Conservation (phyloP, 2,797 vertebrate genomes). For the Tarsius wallacei region DNA sequence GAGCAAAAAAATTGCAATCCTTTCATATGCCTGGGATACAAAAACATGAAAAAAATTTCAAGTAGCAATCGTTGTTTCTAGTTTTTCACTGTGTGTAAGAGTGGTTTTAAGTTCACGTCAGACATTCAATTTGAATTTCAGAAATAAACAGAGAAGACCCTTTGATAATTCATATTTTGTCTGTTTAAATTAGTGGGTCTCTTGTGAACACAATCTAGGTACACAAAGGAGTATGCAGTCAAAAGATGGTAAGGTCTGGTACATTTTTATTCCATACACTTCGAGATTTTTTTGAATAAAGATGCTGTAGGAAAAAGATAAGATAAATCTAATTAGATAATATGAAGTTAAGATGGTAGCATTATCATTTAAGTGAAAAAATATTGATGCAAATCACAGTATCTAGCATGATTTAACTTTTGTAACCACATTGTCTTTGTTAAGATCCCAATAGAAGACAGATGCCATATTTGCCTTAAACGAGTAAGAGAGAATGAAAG, state of each 20-base stretch:
- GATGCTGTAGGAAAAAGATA: background rate
- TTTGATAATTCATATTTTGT: background rate
- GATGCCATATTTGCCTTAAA: background rate
- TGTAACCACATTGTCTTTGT: background rate
- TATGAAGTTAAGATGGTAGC: background rate
- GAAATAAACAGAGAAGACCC: background rate
- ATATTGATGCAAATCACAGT: background rate
- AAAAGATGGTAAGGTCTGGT: background rate
- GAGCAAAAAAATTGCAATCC: background rate
- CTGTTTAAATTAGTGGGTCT: background rate
- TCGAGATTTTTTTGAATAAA: conserved; percentile 44
- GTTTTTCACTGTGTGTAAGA: background rate
- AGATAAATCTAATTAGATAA: background rate
- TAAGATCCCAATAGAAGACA: background rate
- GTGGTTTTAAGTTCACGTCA: background rate
- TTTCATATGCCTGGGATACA: background rate
- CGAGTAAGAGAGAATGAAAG: background rate
- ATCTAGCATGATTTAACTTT: background rate
- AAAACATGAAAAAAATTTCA: background rate
- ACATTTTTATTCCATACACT: background rate
- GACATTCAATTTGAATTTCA: background rate
- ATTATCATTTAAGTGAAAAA: conserved; percentile 42
- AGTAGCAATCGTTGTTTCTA: background rate
- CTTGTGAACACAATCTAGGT: background rate
- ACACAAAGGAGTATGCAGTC: background rate